A percentile compares a stretch with the other conserved stretches of the same genome.
Conservation (phyloP, 2,888 invertebrate species). For the Minunthozetes semirufus region DNA sequence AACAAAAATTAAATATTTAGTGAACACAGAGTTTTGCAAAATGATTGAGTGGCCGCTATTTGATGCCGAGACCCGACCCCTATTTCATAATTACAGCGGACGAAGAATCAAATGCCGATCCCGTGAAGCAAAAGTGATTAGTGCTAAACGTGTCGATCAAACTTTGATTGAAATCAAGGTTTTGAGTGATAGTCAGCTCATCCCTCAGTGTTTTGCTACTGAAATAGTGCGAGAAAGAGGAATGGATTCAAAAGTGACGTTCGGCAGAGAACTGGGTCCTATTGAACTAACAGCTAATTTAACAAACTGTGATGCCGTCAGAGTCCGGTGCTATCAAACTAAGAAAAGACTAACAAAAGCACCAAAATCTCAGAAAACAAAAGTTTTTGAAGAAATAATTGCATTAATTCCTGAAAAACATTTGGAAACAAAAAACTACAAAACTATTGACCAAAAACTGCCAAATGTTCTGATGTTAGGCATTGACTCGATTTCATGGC, state of each 20-base stretch:
- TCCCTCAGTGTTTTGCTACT: not conserved
- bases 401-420: conserved; percentile 29
- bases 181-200: not conserved
- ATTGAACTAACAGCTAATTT: not conserved
- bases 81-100: conserved; percentile 19
- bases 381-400: conserved; percentile 5
- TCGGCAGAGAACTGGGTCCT: not conserved
- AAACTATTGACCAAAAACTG: conserved; percentile 38
- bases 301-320: not conserved
- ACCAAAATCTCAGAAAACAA: not conserved
- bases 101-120: not conserved
- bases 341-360: not conserved
- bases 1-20: conserved; percentile 19
- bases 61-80: conserved; percentile 31
- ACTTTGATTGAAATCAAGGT: conserved; percentile 3
- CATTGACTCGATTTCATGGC: conserved; percentile 74
- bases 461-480: conserved; percentile 70
- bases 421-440: not conserved
- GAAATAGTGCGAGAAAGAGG: not conserved
- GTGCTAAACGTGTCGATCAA: conserved; percentile 19
- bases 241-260: not conserved
- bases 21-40: conserved; percentile 18
- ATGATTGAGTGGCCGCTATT: conserved; percentile 33
- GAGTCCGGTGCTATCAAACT: conserved; percentile 18
- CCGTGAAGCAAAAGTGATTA: not conserved